These are phyloP conservation scores for Ramazzottius varieornatus DNA, from an alignment of 2,888 invertebrate genomes.

Conservation along the genomic window DNA sequence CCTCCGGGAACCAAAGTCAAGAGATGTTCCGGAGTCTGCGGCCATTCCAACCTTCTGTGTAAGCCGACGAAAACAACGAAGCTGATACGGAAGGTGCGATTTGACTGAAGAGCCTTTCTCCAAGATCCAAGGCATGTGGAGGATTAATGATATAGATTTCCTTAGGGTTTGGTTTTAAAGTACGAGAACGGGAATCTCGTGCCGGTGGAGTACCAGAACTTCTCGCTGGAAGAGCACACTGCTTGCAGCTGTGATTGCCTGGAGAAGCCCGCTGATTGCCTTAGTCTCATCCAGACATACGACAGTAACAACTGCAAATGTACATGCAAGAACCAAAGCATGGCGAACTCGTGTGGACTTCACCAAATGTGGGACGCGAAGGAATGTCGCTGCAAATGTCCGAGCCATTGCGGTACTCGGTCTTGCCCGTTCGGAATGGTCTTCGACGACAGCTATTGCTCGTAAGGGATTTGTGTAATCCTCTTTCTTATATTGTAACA, in stretches of 20 bases:
- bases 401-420: background rate
- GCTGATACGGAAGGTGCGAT: background rate
- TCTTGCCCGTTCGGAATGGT: background rate
- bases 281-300: background rate
- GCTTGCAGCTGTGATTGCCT: background rate
- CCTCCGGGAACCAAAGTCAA: background rate
- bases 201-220: background rate
- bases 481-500: too few species aligned
- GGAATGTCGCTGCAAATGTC: background rate
- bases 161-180: background rate
- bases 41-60: background rate
- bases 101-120: too few species aligned
- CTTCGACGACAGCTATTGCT: background rate
- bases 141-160: too few species aligned
- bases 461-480: too few species aligned
- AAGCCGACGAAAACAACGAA: background rate
- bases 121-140: too few species aligned
- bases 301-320: background rate
- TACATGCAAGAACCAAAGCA: background rate
- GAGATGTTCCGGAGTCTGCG: background rate
- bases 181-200: background rate
- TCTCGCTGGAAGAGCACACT: background rate
- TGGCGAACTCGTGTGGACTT: background rate
- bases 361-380: background rate
- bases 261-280: background rate